A percentile compares a stretch with the other conserved stretches of the same genome.
Conservation (phyloP, 2,888 invertebrate species). For the Hypercompe scribonia region DNA sequence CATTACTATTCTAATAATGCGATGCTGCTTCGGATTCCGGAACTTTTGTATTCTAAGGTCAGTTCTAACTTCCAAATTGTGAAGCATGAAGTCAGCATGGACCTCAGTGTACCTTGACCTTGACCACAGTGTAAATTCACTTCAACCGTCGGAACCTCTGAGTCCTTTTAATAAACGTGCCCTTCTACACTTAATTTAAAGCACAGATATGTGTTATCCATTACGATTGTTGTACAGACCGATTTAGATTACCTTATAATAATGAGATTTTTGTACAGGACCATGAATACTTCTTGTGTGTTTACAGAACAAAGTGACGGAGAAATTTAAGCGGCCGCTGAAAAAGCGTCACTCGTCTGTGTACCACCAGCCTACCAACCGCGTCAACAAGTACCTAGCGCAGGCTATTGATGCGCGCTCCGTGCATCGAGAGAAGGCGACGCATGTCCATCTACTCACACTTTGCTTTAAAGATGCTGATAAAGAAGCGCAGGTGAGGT, state of each 20-base stretch:
- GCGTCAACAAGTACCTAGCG: constrained; percentile 96
- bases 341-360: constrained; percentile 95
- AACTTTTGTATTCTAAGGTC: constrained; percentile 83
- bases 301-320: constrained; percentile 93
- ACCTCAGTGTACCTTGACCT: constrained; percentile 70
- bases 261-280: constrained; percentile 28
- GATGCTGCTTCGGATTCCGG: constrained; percentile 86
- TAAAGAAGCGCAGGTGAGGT: constrained; percentile 92
- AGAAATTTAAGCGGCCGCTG: constrained; percentile 94
- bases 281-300: constrained; percentile 56
- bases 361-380: constrained; percentile 95
- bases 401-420: constrained; percentile 96
- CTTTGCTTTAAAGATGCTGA: constrained; percentile 94
- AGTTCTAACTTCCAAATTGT: constrained; percentile 71
- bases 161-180: constrained; percentile 10
- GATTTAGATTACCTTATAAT: constrained; percentile 48
- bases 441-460: constrained; percentile 94
- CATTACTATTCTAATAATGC: constrained; percentile 80
- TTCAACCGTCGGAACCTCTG: constrained; percentile 1
- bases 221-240: constrained; percentile 48
- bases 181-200: constrained; percentile 52
- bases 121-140: constrained; percentile 42
- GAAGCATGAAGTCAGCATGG: constrained; percentile 83
- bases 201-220: constrained; percentile 43
- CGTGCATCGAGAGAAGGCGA: constrained; percentile 95